phyloP scores from a whole-genome alignment of 2,888 invertebrate species.

The Brachyptera risi region DNA sequence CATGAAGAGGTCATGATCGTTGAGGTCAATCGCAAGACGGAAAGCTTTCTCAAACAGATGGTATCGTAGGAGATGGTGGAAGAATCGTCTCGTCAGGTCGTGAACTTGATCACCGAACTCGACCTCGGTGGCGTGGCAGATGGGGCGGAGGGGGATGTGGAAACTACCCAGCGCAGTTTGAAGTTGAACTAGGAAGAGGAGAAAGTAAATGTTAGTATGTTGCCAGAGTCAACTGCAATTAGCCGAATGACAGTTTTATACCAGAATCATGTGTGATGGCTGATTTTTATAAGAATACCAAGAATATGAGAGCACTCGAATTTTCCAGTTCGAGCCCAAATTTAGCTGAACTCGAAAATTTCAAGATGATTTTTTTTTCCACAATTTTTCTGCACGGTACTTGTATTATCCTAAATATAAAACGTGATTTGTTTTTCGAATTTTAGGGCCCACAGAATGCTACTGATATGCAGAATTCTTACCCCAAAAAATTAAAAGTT shows the following conservation, averaged over 20 bases:
- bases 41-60: conserved; percentile 76
- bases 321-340: no score
- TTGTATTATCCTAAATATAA: no score
- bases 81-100: conserved; percentile 80
- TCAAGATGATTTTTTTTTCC: no score
- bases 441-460: no score
- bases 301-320: no score
- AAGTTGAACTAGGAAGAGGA: conserved; percentile 49
- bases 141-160: conserved; percentile 63
- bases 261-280: no score
- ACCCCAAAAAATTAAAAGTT: no score
- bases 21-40: conserved; percentile 77
- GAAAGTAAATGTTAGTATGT: neutral
- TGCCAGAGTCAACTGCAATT: neutral
- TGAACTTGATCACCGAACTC: conserved; percentile 73
- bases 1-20: conserved; percentile 82
- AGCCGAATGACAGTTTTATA: neutral
- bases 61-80: conserved; percentile 76
- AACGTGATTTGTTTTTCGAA: no score
- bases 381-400: no score
- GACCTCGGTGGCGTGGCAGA: conserved; percentile 63
- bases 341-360: no score
- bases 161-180: conserved; percentile 79
- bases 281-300: no score
- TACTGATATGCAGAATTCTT: no score